Base-by-base conservation (phyloP, 1,140 invertebrate genomes). In the Bombus polaris region DNA sequence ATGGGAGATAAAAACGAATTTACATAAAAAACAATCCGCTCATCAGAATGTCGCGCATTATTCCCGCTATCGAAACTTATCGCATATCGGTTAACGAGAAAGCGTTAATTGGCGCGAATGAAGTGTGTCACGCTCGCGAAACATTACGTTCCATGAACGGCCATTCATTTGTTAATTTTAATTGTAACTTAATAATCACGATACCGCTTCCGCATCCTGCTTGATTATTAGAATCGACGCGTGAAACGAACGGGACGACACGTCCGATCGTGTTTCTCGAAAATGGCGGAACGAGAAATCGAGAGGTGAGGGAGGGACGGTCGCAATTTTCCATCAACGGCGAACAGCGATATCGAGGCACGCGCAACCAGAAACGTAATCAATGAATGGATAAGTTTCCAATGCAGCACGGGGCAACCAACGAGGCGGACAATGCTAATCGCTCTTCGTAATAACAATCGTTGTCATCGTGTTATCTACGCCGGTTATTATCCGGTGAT, bases 381-480 rank as follows among this genome's bases (percentile, higher is more conserved):
- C 88, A 80, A 77, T 71, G 79, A 90, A 88, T 86, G 87, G 86
- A 83, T 87, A 90, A 90, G 89, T 83, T 81, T 75, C 88, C 70
- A 89, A 82, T 85, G 71, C 47, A 6, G 59, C 73, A 59, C 68
- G 71, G 71, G 47, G 47, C 62, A 66, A n/a, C 78, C 35, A 71
- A 80, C 83, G 75, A 86, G 76, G 66, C 80, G 83, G 79, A 81
- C 86, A 86, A 71, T 68, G 76, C 83, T 86, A 87, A 85, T 85
- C 86, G 76, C 82, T 90, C 88, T 80, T 88, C 79, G 83, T 81
- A 90, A 90, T 90, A 90, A 90, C 86, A 90, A 77, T 85, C 83
- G 81, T 68, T 86, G 89, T 90, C 88, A 88, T 85, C 79, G 86
- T 76, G 83, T 90, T 90, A 90, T 80, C 83, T 68, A 39, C 86